A percentile compares a stretch with the other conserved stretches of the same genome.
phyloP scores from a whole-genome alignment of 2,113 vertebrate species.

The Tonatia bakeri region DNA sequence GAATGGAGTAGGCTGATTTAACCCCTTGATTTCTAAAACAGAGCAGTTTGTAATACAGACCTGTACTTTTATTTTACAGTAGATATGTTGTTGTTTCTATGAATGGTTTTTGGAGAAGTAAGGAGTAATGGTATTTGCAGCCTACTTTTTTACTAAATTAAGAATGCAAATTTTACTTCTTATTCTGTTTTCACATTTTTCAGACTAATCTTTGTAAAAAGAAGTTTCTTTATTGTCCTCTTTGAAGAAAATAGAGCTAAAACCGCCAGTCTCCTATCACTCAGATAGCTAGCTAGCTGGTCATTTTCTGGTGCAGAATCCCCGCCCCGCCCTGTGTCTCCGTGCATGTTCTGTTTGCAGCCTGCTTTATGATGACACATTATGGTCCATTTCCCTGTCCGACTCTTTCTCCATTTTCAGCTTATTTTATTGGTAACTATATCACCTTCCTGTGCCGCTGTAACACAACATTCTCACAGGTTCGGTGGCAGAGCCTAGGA shows the following conservation, averaged over 20 bases:
- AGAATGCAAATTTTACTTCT: background rate
- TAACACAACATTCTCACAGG: background rate
- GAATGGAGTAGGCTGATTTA: background rate
- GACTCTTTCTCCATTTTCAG: background rate
- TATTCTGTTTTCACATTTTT: background rate
- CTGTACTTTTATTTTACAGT: constrained; percentile 2
- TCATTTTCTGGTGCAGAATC: background rate
- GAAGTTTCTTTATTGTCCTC: background rate
- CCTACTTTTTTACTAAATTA: background rate
- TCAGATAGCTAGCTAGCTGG: background rate
- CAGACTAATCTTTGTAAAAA: background rate
- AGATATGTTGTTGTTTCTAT: background rate
- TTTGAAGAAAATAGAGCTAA: background rate
- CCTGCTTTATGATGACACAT: background rate
- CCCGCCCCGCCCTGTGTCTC: fast-evolving
- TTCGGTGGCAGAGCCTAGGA: background rate
- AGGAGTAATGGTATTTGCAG: background rate
- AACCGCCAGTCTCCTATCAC: background rate
- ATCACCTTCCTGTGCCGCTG: background rate
- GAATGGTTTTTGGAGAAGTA: constrained; percentile 3
- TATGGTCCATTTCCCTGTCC: background rate
- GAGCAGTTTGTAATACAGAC: background rate
- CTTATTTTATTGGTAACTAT: background rate
- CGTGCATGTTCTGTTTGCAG: background rate
- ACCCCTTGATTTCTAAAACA: background rate